Evolutionary conservation across 2,888 invertebrate genomes (phyloP).

Genomic region (Seladonia tumulorum): DNA sequence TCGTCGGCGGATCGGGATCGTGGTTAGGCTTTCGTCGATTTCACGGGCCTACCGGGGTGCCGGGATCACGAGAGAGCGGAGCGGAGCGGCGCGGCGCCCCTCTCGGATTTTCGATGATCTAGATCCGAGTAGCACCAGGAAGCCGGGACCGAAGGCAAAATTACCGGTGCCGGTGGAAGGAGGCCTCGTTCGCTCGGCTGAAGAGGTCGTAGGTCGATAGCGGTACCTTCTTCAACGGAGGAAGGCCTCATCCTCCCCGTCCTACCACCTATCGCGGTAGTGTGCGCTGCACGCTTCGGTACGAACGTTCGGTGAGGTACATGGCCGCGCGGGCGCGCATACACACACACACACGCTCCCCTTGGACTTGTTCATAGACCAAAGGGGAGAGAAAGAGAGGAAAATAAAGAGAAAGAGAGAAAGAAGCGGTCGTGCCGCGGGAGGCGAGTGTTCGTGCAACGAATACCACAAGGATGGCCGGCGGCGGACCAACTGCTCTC

Average conservation of each 20-base stretch:
- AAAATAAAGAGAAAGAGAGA: conserved; percentile 5
- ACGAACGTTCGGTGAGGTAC: conserved; percentile 50
- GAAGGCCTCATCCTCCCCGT: conserved; percentile 72
- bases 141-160: conserved; percentile 79
- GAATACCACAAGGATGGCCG: conserved; percentile 68
- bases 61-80: conserved; percentile 49
- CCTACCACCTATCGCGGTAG: conserved; percentile 67
- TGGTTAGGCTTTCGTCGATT: conserved; percentile 14
- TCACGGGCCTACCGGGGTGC: conserved; percentile 20
- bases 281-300: conserved; percentile 66
- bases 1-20: conserved; percentile 19
- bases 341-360: conserved; percentile 6
- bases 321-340: conserved; percentile 40
- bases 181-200: conserved; percentile 79
- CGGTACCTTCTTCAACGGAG: conserved; percentile 81
- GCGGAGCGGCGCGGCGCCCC: neutral
- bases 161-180: conserved; percentile 79
- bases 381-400: neutral
- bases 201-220: conserved; percentile 83
- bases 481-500: conserved; percentile 49
- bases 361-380: conserved; percentile 52
- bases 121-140: conserved; percentile 80
- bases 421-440: conserved; percentile 45
- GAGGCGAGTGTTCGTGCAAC: conserved; percentile 68
- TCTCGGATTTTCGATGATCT: conserved; percentile 77